A percentile compares a stretch with the other conserved stretches of the same genome.
phyloP scores from a whole-genome alignment of 2,797 vertebrate species.

The Fringilla coelebs region DNA sequence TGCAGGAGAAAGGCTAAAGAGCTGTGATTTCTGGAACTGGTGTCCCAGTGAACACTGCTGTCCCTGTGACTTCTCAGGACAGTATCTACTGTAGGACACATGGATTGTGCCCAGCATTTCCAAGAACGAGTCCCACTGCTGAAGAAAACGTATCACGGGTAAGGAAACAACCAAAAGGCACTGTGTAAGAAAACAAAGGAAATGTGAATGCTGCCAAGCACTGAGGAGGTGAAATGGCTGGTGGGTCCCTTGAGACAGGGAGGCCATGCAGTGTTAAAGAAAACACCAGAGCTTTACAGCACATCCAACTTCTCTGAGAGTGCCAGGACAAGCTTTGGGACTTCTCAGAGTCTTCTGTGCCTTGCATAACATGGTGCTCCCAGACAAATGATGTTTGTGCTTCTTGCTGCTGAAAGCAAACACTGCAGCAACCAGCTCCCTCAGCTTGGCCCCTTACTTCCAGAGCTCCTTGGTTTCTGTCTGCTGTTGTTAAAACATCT shows the following conservation, averaged over 20 bases:
- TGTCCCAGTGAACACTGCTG: not conserved
- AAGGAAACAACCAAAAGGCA: not conserved
- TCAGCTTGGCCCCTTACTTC: not conserved
- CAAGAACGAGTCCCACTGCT: not conserved
- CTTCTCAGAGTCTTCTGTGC: not conserved
- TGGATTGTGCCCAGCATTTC: not conserved
- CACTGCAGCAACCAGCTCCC: not conserved
- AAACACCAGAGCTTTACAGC: not conserved
- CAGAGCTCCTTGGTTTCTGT: not conserved
- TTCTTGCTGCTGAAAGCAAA: not conserved
- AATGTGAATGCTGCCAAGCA: not conserved
- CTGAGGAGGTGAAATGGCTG: not conserved
- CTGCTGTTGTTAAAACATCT: constrained; percentile 40
- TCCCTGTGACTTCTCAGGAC: not conserved
- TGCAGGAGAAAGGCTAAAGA: not conserved
- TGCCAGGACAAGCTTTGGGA: not conserved
- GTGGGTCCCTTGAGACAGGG: not conserved
- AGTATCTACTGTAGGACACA: not conserved
- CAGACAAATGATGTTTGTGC: not conserved
- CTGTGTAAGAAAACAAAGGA: not conserved
- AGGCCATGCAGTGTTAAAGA: not conserved
- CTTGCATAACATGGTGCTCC: not conserved
- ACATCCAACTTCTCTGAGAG: not conserved
- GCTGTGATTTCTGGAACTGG: not conserved
- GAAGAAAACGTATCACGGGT: not conserved